phyloP scores from a whole-genome alignment of 2,113 vertebrate species.

The Zeus faber region DNA sequence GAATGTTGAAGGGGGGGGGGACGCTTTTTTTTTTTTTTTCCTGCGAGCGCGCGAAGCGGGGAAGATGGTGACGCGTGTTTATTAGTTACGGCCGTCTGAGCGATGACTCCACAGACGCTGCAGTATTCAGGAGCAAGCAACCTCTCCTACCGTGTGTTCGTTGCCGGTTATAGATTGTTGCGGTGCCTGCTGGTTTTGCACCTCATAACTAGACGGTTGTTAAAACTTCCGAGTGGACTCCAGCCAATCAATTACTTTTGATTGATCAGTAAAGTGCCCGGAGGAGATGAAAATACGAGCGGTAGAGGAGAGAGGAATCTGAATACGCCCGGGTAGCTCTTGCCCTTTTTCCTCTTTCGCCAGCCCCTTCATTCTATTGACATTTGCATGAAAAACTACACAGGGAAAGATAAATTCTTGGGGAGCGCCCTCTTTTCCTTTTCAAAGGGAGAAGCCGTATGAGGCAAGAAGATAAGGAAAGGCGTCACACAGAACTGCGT shows the following conservation, averaged over 20 bases:
- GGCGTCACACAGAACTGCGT: conserved; percentile 23
- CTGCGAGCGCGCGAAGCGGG: neutral
- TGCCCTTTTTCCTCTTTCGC: conserved; percentile 7
- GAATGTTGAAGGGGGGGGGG: conserved; percentile 3
- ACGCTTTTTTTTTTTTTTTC: neutral
- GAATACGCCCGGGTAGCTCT: conserved; percentile 42
- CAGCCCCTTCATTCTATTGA: conserved; percentile 53
- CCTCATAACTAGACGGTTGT: conserved; percentile 48
- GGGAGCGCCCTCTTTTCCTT: conserved; percentile 52
- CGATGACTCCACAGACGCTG: conserved; percentile 13
- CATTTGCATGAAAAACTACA: conserved; percentile 53
- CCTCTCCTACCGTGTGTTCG: conserved; percentile 19
- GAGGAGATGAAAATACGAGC: conserved; percentile 36
- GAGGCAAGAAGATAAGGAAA: conserved; percentile 56
- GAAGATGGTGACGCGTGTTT: conserved; percentile 17
- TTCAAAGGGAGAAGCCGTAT: conserved; percentile 41
- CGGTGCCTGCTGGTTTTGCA: conserved; percentile 18
- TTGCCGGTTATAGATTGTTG: conserved; percentile 27
- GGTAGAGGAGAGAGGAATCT: conserved; percentile 38
- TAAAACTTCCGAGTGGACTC: conserved; percentile 50
- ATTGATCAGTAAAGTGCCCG: conserved; percentile 60
- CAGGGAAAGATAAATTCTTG: conserved; percentile 49
- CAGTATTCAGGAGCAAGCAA: conserved; percentile 19
- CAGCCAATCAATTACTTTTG: conserved; percentile 58
- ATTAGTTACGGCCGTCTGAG: conserved; percentile 15